Evolutionary conservation across 2,797 vertebrate genomes (phyloP), one percentile per base, ranked within the genome.

Genomic region (Etheostoma nigrum): DNA sequence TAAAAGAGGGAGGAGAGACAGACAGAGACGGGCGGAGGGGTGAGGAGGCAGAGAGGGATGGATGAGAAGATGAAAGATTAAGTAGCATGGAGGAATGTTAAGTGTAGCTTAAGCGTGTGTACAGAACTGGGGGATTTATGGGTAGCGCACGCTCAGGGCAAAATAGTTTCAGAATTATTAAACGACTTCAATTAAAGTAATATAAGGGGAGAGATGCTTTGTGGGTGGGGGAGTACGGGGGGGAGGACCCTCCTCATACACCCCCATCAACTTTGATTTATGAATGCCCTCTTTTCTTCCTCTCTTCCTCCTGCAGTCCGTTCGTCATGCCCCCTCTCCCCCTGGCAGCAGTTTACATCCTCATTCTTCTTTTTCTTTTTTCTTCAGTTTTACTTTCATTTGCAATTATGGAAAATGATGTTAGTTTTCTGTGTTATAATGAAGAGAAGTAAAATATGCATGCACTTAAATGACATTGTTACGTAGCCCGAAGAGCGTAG

Each of bases 161-260:
- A 93, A 93, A 93, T 92, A 93, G 88, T 94, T 94, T 86, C 89
- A 89, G 91, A 93, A 94, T 94, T 94, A 95, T 95, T 95, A 95
- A 95, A 94, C 54, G 65, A 76, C 88, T 94, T 91, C 92, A 95
- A 94, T 95, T 95, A 95, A 94, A 95, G 89, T 92, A 92, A 93
- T 94, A 93, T 93, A 91, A 92, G 84, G 83, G 90, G 84, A 81
- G 83, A 80, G 79, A 72, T 77, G 60, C 72, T 49, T 54, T 42
- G 80, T 45, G 59, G 33, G 78, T 45, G 68, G 62, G 49, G 15
- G 45, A 12, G 68, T 49, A 53, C 25, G 67, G 52, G 52, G 27
- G 16, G 51, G 65, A 52, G 62, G 12, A 14, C 36, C 9, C 19
- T 53, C 55, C 61, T 72, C 11, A 71, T 64, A 78, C 79, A 30